Conservation (phyloP, 2,888 invertebrate species). For the Mechanitis messenoides region DNA sequence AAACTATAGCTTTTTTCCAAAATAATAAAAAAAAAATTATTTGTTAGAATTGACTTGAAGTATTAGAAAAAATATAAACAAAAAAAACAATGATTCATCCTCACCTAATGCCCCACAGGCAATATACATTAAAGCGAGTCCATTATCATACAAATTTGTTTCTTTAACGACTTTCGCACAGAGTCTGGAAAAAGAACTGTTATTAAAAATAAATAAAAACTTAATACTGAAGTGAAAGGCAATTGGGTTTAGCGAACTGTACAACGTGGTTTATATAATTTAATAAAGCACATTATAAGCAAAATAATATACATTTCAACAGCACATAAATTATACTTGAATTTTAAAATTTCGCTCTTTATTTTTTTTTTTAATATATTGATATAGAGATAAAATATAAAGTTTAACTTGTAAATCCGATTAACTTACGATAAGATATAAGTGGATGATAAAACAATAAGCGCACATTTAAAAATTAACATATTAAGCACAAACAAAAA, state of each 20-base stretch:
- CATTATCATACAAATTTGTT: slow-evolving; percentile 58
- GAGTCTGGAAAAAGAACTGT: slow-evolving; percentile 50
- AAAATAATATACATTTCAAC: neutral
- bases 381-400: neutral
- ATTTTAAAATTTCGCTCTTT: neutral
- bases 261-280: slow-evolving; percentile 4
- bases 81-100: slow-evolving; percentile 21
- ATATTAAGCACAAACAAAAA: slow-evolving; percentile 44
- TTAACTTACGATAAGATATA: slow-evolving; percentile 64
- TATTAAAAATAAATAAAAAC: slow-evolving; percentile 11
- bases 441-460: slow-evolving; percentile 57
- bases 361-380: neutral
- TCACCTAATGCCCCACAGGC: slow-evolving; percentile 69
- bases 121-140: slow-evolving; percentile 66
- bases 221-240: slow-evolving; percentile 36
- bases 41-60: too few species aligned
- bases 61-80: too few species aligned
- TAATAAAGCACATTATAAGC: neutral
- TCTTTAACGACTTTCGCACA: slow-evolving; percentile 64
- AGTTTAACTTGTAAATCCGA: neutral
- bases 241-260: slow-evolving; percentile 2
- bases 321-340: neutral
- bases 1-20: too few species aligned
- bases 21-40: too few species aligned
- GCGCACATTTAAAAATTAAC: slow-evolving; percentile 65